A percentile compares a stretch with the other conserved stretches of the same genome.
Evolutionary conservation across 2,113 vertebrate species (phyloP).

Genomic region (Corythoichthys haematopterus): DNA sequence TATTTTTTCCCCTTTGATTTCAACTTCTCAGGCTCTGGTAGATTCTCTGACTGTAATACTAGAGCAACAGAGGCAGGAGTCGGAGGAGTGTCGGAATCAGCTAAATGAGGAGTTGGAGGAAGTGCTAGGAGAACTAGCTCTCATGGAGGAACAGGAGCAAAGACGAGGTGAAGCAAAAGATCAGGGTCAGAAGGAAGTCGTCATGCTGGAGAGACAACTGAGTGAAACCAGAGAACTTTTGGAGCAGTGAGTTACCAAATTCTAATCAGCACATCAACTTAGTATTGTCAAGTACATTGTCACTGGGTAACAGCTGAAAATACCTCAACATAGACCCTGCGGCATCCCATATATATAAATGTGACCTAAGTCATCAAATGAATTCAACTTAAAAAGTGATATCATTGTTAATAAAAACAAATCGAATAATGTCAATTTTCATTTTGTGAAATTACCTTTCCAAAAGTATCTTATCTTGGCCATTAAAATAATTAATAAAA

Average conservation of each 20-base stretch:
- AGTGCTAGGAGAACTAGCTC: constrained; percentile 78
- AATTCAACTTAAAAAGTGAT: background rate
- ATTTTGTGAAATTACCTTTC: background rate
- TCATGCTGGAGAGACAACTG: constrained; percentile 71
- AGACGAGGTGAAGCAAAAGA: constrained; percentile 63
- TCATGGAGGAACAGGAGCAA: constrained; percentile 76
- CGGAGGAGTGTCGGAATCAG: constrained; percentile 62
- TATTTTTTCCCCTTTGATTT: background rate
- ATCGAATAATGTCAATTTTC: background rate
- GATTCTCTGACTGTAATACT: constrained; percentile 70
- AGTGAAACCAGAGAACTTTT: constrained; percentile 60
- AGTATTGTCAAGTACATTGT: background rate
- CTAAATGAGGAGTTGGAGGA: constrained; percentile 80
- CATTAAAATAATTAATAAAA: background rate
- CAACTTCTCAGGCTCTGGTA: constrained; percentile 68
- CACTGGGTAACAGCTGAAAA: background rate
- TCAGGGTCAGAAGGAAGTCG: constrained; percentile 63
- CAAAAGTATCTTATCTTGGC: background rate
- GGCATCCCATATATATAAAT: background rate
- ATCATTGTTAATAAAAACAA: background rate
- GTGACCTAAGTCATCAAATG: background rate
- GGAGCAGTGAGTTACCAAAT: constrained; percentile 68
- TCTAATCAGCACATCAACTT: background rate
- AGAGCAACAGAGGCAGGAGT: constrained; percentile 69
- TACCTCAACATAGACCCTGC: background rate